Base-by-base conservation (phyloP, 2,888 invertebrate genomes). In the Ganaspis brasiliensis region DNA sequence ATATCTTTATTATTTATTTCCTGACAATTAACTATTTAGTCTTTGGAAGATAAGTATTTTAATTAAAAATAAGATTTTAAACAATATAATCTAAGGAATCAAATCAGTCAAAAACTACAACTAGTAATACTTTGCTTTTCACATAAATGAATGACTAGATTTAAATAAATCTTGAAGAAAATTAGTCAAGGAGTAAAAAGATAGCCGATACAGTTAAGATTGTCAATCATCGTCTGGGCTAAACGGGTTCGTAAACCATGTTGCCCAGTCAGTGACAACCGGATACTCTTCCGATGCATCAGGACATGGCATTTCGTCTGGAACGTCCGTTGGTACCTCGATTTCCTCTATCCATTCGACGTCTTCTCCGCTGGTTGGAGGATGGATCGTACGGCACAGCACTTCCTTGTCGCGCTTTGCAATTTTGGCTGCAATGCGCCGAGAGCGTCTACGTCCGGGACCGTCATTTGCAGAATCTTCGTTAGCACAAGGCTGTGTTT, bases 341-440 rank as follows among this genome's bases (percentile, higher is more conserved):
- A 12, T 8, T 57, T 57, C 57, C 21, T 31, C 57, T 14, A 57
- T 10, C 57, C 57, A 57, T 8, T 57, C 57, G 21, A 31, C 57
- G 57, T 57, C 57, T 21, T 57, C 21, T 14, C 24, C 57, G 14
- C 57, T 21, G 24, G 57, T 57, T 57, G 57, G 57, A 26, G 57
- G 57, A 57, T 57, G 57, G 31, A 57, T 57, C 24, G 24, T 57
- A 57, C 24, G 57, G 21, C 57, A 57, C 57, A 57, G 31, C 57
- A 57, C 21, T 19, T 57, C 57, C 12, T n/a, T 57, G 14, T 31
- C 57, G 57, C 57, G 57, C 24, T 57, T 16, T 21, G 57, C 31
- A 10, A 56, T 56, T 56, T 56, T 56, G 56, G 24, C 56, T 56
- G 56, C 56, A 10, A 56, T 56, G 24, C 56, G 56, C 10, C 14